Base-by-base conservation (phyloP, 2,888 invertebrate genomes). In the Drosophila paracracens region DNA sequence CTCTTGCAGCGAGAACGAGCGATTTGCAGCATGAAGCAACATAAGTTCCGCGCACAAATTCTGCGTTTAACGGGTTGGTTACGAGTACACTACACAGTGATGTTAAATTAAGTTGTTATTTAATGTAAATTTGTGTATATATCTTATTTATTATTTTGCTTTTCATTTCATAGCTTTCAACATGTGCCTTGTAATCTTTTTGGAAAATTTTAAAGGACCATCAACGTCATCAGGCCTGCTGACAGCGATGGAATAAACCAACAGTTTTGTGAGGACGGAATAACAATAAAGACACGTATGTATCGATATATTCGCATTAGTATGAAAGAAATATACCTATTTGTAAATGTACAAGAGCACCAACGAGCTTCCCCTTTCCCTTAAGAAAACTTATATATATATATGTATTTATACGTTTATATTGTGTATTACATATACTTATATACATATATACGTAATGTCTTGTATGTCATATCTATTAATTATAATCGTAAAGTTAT, bases 41-140 rank as follows among this genome's bases (percentile, higher is more conserved):
- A 10, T 7, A 36, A 36, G 36, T 36, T 36, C 7, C 18, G 36
- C 2, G 18, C 18, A 7, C 18, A 2, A 1, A 18, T 1, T 35
- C 18, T 18, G 0, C n/a, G 4, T 10, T 40, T 40, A n/a, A 10
- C 10, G 40, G n/a, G 10, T 4, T 4, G 0, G 38, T 1, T 4
- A 4, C n/a, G 10, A 40, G n/a, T 10, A n/a, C 8, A 18, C 38
- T 38, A 38, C 38, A n/a, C 40, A n/a, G n/a, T 40, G 4, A 40
- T 40, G 40, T 8, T n/a, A 10, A 10, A n/a, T 40, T 36, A 7
- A 7, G 7, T 1, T 10, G 4, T 40, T n/a, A 40, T n/a, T 40
- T 1, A 0, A 40, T 4, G 40, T n/a, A 4, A 2, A n/a, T 10
- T n/a, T 1, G n/a, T 10, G 4, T 10, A 40, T 10, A n/a, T 40